phyloP scores from a whole-genome alignment of 2,113 vertebrate species.

The Pomatorhinus ruficollis region DNA sequence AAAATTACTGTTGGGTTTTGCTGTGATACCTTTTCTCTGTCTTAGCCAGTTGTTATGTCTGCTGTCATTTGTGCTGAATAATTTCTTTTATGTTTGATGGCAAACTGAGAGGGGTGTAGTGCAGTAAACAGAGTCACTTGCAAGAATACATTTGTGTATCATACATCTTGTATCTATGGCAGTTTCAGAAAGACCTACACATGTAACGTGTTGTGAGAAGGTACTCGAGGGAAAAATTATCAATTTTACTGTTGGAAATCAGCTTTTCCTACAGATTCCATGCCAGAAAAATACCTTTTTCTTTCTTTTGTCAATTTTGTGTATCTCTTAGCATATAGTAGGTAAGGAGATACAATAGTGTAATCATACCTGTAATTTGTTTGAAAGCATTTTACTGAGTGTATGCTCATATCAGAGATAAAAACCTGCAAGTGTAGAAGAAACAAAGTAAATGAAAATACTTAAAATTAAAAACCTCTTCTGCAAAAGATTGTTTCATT shows the following conservation, averaged over 20 bases:
- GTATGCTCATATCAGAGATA: accelerated
- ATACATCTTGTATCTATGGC: background rate
- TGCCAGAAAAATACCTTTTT: background rate
- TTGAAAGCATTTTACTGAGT: background rate
- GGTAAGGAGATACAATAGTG: background rate
- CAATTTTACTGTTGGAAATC: background rate
- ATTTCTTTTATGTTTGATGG: background rate
- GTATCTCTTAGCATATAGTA: background rate
- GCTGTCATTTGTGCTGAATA: background rate
- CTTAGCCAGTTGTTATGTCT: background rate
- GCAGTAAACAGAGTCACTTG: background rate
- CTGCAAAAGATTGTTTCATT: background rate
- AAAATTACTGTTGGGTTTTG: background rate
- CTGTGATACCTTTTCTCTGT: background rate
- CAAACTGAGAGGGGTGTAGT: background rate
- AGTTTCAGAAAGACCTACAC: background rate
- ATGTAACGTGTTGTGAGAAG: background rate
- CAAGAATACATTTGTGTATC: background rate
- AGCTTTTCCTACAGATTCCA: background rate
- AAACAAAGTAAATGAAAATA: background rate
- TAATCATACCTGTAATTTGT: background rate
- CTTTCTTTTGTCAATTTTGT: background rate
- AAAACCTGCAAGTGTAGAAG: background rate
- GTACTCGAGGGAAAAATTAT: background rate
- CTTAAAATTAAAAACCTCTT: background rate